Percentiles rank a stretch among this genome's conserved stretches.
phyloP scores from a whole-genome alignment of 2,113 vertebrate genomes.

The Eubucco bourcierii region DNA sequence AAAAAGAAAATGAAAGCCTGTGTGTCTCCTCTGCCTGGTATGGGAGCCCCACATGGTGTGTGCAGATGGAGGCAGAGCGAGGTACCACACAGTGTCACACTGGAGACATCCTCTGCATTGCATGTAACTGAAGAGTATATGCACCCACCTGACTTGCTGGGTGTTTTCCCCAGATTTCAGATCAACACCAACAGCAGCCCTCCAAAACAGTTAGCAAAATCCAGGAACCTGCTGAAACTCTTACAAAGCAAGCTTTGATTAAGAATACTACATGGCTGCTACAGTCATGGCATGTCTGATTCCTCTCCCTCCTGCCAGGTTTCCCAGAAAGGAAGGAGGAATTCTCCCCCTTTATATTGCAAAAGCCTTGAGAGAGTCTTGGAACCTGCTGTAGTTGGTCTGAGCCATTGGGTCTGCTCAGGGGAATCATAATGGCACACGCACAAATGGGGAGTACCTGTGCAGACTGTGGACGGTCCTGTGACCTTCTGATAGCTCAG shows the following conservation, averaged over 20 bases:
- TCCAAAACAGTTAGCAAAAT: neutral
- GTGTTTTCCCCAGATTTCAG: neutral
- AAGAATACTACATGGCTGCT: neutral
- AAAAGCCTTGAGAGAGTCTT: neutral
- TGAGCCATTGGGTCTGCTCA: neutral
- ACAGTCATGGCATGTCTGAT: neutral
- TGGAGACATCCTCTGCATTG: neutral
- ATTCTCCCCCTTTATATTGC: neutral
- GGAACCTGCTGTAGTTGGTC: neutral
- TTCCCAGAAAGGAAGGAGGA: neutral
- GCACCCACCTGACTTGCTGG: neutral
- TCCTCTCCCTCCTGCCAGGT: neutral
- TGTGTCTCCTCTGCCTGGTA: neutral
- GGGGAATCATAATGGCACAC: fast-evolving
- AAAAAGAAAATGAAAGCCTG: neutral
- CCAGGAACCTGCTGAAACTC: neutral
- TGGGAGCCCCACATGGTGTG: neutral
- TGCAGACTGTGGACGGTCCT: neutral
- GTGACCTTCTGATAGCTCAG: neutral
- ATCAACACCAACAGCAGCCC: neutral
- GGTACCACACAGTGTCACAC: neutral
- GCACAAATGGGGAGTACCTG: neutral
- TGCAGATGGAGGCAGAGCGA: neutral
- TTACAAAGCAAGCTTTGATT: neutral
- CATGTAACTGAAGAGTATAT: neutral